These are phyloP conservation scores for Trisateles emortualis DNA, from an alignment of 2,888 invertebrate genomes.

Conservation along the genomic window DNA sequence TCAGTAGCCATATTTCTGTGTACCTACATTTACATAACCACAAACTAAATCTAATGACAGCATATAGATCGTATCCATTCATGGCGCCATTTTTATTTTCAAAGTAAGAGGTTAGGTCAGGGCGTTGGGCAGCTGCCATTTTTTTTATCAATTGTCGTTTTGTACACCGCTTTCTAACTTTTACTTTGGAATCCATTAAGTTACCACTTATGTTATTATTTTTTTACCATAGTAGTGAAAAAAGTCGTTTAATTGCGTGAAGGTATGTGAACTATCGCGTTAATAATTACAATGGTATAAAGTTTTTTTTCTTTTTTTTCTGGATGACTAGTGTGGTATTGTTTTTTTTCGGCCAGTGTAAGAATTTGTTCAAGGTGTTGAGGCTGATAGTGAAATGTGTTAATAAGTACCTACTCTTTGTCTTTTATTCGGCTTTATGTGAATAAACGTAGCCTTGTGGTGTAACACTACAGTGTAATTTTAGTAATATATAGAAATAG, in stretches of 20 bases:
- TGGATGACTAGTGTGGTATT: background rate
- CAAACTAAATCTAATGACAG: constrained; percentile 19
- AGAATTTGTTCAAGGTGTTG: background rate
- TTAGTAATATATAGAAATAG: too few species aligned
- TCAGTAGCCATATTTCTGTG: constrained; percentile 3
- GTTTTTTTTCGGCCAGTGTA: background rate
- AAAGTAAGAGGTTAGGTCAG: constrained; percentile 73
- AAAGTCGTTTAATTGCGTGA: constrained; percentile 49
- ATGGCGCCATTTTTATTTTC: constrained; percentile 21
- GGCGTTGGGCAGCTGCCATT: constrained; percentile 47
- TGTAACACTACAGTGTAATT: background rate
- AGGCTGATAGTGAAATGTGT: background rate
- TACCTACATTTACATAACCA: constrained; percentile 6
- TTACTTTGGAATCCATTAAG: constrained; percentile 69
- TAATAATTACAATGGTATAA: constrained; percentile 18
- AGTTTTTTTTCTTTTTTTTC: constrained; percentile 15
- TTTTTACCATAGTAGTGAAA: constrained; percentile 42
- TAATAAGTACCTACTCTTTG: background rate
- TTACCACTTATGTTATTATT: constrained; percentile 57
- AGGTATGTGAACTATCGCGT: constrained; percentile 39
- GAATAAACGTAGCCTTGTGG: background rate
- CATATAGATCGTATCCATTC: background rate
- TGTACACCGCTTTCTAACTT: constrained; percentile 74
- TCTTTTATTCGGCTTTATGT: background rate
- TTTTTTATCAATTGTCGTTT: constrained; percentile 74